Evolutionary conservation across 2,888 invertebrate genomes (phyloP), one percentile per base, ranked within the genome.

Genomic region (Argyra leucocephala): DNA sequence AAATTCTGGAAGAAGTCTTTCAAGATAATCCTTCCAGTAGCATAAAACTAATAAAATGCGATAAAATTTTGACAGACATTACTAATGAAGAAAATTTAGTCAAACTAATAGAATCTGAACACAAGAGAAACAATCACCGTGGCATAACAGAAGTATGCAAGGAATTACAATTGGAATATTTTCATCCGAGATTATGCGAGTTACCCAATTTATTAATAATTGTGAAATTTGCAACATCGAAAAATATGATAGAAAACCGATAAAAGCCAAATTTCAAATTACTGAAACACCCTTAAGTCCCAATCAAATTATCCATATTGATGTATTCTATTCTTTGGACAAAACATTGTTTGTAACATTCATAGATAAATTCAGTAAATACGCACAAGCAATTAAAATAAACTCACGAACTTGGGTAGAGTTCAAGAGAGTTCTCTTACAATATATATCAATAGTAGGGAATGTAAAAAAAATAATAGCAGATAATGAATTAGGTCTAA

Each of bases 291-390:
- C 70, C 5, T 62, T 23, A 0, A 69, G 66, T 66, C 73, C 73
- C 1, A 66, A 3, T n/a, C n/a, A n/a, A n/a, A n/a, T n/a, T n/a
- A n/a, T n/a, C n/a, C n/a, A n/a, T n/a, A n/a, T n/a, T n/a, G 72
- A 72, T 63, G 68, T 70, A 5, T 73, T 70, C 48, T 68, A 66
- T 31, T 66, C 61, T 1, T 62, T 70, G 18, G 48, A 67, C 24
- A 69, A 70, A 62, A 37, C 64, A 3, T 36, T 69, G 2, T 71
- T 70, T 37, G 5, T 72, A 22, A 72, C 70, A 21, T 67, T 72
- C 1, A 68, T 71, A 2, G 72, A 73, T 23, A 67, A 70, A 37
- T 73, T 73, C 48, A 66, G 70, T 6, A 69, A 71, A 66, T 69
- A 68, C 59, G 71, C 68, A 5, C 69, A 65, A 62, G 72, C 71